phyloP scores from a whole-genome alignment of 2,113 vertebrate genomes.

The Ochotona curzoniae region DNA sequence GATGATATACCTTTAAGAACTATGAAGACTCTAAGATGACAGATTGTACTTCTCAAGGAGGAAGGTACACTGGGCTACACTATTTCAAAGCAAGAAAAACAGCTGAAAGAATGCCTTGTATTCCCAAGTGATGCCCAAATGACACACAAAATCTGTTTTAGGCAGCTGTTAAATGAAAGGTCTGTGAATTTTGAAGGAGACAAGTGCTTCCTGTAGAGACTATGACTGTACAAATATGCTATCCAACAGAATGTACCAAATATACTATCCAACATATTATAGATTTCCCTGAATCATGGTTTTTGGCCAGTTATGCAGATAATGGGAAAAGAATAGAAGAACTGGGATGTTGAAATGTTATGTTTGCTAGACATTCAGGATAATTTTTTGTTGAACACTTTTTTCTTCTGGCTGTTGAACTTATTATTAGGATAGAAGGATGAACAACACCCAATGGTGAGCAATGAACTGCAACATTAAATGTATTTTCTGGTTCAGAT shows the following conservation, averaged over 20 bases:
- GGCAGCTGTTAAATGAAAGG: neutral
- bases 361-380: neutral
- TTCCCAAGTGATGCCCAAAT: neutral
- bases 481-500: neutral
- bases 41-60: neutral
- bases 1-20: neutral
- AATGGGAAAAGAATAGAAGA: neutral
- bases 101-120: neutral
- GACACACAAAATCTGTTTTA: neutral
- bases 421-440: neutral
- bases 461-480: neutral
- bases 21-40: neutral
- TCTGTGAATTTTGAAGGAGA: neutral
- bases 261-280: neutral
- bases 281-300: neutral
- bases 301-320: neutral
- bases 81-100: neutral
- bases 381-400: neutral
- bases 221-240: neutral
- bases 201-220: neutral
- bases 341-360: neutral
- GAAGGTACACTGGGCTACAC: neutral
- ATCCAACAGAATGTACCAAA: neutral
- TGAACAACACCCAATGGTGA: neutral
- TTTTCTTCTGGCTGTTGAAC: neutral